phyloP scores from a whole-genome alignment of 2,113 vertebrate species.

The mouse (Mus musculus) region GRCm39 chr15:32191501-32192000 shows the following conservation, averaged over 20 bases:
- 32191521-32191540: accelerated
- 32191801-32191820: neutral
- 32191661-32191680: neutral
- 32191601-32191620: neutral
- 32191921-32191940: no score
- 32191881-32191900: no score
- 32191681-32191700: neutral
- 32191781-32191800: neutral
- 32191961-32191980: neutral
- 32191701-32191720: neutral
- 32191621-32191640: neutral
- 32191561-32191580: neutral
- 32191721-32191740: neutral
- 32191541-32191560: accelerated
- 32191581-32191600: neutral
- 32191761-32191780: neutral
- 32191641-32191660: neutral
- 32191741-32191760: neutral
- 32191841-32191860: no score
- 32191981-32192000: neutral
- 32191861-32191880: neutral
- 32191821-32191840: neutral
- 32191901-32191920: no score
- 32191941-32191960: neutral
- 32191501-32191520: neutral